phyloP scores from a whole-genome alignment of 2,888 invertebrate genomes.

The Euphydryas editha region DNA sequence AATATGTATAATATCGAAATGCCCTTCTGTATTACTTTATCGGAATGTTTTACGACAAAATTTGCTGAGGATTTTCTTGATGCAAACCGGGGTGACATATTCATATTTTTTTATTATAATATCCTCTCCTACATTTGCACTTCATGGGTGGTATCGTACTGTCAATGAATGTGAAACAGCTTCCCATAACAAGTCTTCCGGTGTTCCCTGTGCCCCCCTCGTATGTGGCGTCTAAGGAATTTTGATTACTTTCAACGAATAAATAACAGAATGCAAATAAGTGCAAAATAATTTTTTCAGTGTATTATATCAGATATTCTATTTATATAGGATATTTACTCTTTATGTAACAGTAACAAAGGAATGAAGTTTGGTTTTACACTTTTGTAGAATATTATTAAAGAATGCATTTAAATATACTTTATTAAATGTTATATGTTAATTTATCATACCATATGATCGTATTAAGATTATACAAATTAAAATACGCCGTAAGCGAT shows the following conservation, averaged over 20 bases:
- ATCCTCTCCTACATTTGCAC: slow-evolving; percentile 32
- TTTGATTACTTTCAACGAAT: slow-evolving; percentile 58
- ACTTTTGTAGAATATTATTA: too few species aligned
- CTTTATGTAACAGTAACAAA: too few species aligned
- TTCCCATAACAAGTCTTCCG: slow-evolving; percentile 73
- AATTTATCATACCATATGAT: too few species aligned
- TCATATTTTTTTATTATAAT: slow-evolving; percentile 34
- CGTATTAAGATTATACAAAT: too few species aligned
- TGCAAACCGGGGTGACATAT: slow-evolving; percentile 23
- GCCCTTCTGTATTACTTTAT: slow-evolving; percentile 3
- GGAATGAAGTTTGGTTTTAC: too few species aligned
- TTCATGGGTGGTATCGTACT: slow-evolving; percentile 67
- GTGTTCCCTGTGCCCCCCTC: slow-evolving; percentile 52
- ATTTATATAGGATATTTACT: too few species aligned
- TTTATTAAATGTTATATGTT: too few species aligned
- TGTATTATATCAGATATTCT: too few species aligned
- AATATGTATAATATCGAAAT: not conserved
- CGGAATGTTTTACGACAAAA: slow-evolving; percentile 10
- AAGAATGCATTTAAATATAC: too few species aligned
- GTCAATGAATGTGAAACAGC: slow-evolving; percentile 59
- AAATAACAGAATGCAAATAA: slow-evolving; percentile 34
- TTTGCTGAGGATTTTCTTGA: slow-evolving; percentile 11
- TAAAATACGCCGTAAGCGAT: not conserved
- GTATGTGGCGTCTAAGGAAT: slow-evolving; percentile 69
- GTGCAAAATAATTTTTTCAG: not conserved